Conservation (phyloP, 2,888 invertebrate genomes). For the Rosalia funebris region DNA sequence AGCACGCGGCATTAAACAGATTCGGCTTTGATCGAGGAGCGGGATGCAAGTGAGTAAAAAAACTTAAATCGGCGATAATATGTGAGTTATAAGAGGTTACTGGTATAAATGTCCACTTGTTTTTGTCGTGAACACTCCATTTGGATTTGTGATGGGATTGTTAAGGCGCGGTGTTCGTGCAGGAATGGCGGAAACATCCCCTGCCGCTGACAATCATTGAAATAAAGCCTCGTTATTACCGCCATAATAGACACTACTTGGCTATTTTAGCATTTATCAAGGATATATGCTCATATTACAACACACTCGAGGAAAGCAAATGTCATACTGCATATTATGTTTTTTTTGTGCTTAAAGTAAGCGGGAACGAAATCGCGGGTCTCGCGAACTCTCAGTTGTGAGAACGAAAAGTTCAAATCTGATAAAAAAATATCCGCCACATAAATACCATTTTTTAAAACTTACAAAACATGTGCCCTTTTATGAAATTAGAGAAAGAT, state of each 20-base stretch:
- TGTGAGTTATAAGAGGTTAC: slow-evolving; percentile 37
- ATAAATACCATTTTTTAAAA: too few species aligned
- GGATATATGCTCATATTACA: slow-evolving; percentile 44
- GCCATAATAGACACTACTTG: slow-evolving; percentile 57
- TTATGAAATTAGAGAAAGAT: too few species aligned
- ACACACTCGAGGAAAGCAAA: slow-evolving; percentile 31
- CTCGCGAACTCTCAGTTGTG: too few species aligned
- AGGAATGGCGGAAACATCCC: slow-evolving; percentile 54
- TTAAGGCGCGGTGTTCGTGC: slow-evolving; percentile 49
- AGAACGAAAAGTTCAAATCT: too few species aligned
- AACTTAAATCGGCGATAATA: slow-evolving; percentile 14
- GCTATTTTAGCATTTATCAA: slow-evolving; percentile 51
- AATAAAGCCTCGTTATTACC: slow-evolving; percentile 61
- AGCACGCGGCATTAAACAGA: too few species aligned
- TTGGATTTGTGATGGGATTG: slow-evolving; percentile 55
- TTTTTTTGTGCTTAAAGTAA: too few species aligned
- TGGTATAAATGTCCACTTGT: slow-evolving; percentile 53
- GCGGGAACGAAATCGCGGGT: too few species aligned
- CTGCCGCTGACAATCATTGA: slow-evolving; percentile 64
- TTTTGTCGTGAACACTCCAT: slow-evolving; percentile 60
- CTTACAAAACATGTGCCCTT: too few species aligned
- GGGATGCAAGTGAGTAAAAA: slow-evolving; percentile 21
- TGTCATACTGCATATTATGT: slow-evolving; percentile 6
- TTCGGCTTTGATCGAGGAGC: background rate
- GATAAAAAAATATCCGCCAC: too few species aligned